Evolutionary conservation across 2,113 vertebrate genomes (phyloP), one percentile per base, ranked within the genome.

Genomic region (Rhinichthys klamathensis): DNA sequence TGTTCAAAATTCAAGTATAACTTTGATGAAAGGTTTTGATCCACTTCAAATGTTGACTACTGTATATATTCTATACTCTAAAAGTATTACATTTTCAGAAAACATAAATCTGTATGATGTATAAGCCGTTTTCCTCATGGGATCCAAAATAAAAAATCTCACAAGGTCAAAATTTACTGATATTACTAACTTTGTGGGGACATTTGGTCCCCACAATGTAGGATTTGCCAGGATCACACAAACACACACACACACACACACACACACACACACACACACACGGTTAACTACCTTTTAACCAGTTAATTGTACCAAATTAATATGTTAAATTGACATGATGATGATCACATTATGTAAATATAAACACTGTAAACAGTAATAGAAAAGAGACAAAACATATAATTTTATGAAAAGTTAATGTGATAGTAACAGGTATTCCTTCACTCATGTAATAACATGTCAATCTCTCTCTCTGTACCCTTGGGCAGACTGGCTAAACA

Each of bases 401-500:
- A 12, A 69, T 35, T 32, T 41, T 32, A 15, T 7, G 16, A 32
- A 35, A 80, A 30, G 38, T 80, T 65, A 18, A 80, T 80, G 58
- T 44, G 35, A 21, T 30, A 25, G 58, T 30, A 61, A 65, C 61
- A 32, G 18, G 3, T 32, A 61, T 70, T 63, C 7, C 51, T 83
- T 78, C 83, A 88, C 83, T 92, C 84, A 46, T 84, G 84, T 56
- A 90, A 85, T 86, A 88, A 76, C 21, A 12, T 72, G 87, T 80
- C 84, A 56, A 44, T 81, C 69, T 85, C 65, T 85, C 65, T 82
- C 49, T 5, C 8, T 76, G 56, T 60, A 44, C 89, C 92, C 88
- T 86, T 18, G 15, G 87, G 90, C 91, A 87, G 89, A 82, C 63
- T 87, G 65, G 88, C 92, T 87, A 91, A 92, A 92, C 88, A 90